Evolutionary conservation across 2,113 vertebrate genomes (phyloP).

Genomic region (Pseudolaguvia tuberculata): DNA sequence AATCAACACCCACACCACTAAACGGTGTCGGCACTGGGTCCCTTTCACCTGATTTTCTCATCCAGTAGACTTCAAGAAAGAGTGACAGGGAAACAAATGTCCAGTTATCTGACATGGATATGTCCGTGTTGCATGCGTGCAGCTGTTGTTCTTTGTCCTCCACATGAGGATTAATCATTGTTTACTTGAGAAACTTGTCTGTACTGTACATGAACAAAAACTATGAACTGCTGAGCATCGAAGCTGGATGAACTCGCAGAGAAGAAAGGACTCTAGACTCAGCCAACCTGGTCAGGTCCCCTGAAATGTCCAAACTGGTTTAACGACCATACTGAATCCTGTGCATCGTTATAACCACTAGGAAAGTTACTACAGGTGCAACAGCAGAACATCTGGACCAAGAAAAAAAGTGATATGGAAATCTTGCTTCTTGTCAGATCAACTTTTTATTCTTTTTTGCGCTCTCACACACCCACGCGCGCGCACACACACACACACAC

Average conservation of each 20-base stretch:
- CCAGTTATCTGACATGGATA: slow-evolving; percentile 37
- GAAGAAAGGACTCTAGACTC: slow-evolving; percentile 13
- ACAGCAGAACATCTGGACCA: slow-evolving; percentile 6
- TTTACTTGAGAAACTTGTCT: slow-evolving; percentile 38
- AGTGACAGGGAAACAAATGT: slow-evolving; percentile 2
- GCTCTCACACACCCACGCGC: background rate
- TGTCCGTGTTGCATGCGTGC: slow-evolving; percentile 34
- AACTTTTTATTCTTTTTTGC: too few relatives aligned
- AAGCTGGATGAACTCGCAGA: slow-evolving; percentile 32
- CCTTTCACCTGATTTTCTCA: background rate
- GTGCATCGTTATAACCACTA: background rate
- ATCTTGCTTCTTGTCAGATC: slow-evolving; percentile 20
- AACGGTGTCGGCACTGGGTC: background rate
- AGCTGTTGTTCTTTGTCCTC: slow-evolving; percentile 19
- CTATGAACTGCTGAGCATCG: slow-evolving; percentile 26
- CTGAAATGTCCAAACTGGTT: slow-evolving; percentile 18
- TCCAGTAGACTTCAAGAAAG: background rate
- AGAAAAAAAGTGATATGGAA: slow-evolving; percentile 2
- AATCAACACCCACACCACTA: background rate
- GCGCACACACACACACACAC: background rate
- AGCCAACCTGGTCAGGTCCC: slow-evolving; percentile 3
- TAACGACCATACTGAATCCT: background rate
- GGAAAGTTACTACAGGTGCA: background rate
- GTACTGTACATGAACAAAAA: slow-evolving; percentile 43
- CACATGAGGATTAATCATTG: slow-evolving; percentile 9